phyloP scores from a whole-genome alignment of 2,888 invertebrate genomes.

The Digitonthophagus gazella region DNA sequence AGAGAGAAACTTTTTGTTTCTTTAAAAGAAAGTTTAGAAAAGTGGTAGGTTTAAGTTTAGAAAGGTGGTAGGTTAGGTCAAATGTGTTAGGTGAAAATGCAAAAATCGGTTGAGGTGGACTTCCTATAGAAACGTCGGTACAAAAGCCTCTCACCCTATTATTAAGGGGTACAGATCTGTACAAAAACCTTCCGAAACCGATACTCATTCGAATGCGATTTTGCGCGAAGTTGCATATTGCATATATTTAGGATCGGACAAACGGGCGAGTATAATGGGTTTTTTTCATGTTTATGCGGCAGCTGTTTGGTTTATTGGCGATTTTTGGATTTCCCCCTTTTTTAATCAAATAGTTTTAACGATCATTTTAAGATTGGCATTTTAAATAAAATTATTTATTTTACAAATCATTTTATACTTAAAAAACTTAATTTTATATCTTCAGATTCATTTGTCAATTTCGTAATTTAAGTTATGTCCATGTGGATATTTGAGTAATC shows the following conservation, averaged over 20 bases:
- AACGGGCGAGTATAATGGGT: neutral
- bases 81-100: neutral
- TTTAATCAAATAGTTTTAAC: too few species aligned
- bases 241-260: neutral
- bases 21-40: neutral
- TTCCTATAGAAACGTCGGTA: neutral
- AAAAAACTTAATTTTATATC: too few species aligned
- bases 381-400: too few species aligned
- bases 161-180: neutral
- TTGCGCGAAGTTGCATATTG: neutral
- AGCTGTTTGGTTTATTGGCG: neutral
- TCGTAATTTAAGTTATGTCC: too few species aligned
- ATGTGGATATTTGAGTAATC: too few species aligned
- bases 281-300: neutral
- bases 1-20: neutral
- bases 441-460: too few species aligned
- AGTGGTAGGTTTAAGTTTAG: too few species aligned
- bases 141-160: neutral
- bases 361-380: too few species aligned
- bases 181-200: neutral
- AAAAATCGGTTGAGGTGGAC: neutral
- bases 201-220: neutral
- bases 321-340: too few species aligned
- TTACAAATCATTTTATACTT: too few species aligned
- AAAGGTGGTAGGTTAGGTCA: too few species aligned